Evolutionary conservation across 1,140 invertebrate species (phyloP), one percentile per base, ranked within the genome.

Genomic region (Chymomyza costata): DNA sequence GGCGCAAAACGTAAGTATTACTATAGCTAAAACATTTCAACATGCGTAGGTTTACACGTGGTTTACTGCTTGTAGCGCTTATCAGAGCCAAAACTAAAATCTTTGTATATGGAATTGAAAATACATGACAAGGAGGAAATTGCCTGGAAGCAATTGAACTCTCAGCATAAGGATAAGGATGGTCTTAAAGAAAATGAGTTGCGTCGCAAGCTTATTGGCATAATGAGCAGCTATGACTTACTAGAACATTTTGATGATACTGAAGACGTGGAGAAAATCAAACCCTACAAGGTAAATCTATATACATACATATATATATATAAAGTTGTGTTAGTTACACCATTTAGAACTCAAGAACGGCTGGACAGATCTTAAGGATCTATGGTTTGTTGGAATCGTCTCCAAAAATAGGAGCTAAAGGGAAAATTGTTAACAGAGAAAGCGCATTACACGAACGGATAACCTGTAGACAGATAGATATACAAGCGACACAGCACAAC

Each of bases 41-140:
- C 8, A 5, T 10, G 3, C 15, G 6, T n/a, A n/a, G n/a, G 2
- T 2, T 30, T 34, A 11, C 19, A n/a, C 21, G 21, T 8, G 21
- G 1, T 1, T 6, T 1, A 0, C 15, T 39, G 19, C 37, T 86
- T 87, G 3, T 71, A 97, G 95, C 89, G 93, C 62, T 84, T 97
- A 16, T 91, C 93, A 6, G 93, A 95, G 68, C 87, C 90, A 3
- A 97, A 96, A 85, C 85, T 97, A 3, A 94, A 94, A 67, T 94
- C 93, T 0, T 82, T 97, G 10, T 95, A 93, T 65, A 93, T 93
- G 80, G 95, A 97, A 82, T 85, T 98, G 0, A 95, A 94, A 87
- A 90, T 96, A 34, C 95, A 97, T 50, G 96, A 98, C 70, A 96
- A 96, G 87, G 93, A 96, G 85, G 95, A 97, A 87, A 87, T 95